These are phyloP conservation scores for Oeneis ivallda DNA, from an alignment of 2,888 invertebrate genomes.

Conservation along the genomic window DNA sequence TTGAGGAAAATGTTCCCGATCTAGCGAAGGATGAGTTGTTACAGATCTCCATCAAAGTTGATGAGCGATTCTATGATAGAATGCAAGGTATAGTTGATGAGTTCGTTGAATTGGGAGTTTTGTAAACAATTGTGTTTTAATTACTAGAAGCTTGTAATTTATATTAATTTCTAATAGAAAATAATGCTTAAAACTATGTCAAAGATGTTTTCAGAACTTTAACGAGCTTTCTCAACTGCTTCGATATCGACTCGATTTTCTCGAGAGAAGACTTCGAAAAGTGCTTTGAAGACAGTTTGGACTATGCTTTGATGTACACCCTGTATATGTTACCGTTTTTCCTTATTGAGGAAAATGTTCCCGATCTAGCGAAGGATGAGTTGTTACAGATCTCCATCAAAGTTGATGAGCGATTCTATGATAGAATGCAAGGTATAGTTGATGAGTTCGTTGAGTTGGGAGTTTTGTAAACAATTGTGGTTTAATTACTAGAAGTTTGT, in stretches of 20 bases:
- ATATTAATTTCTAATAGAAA: no score
- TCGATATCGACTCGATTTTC: constrained; percentile 45
- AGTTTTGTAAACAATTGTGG: constrained; percentile 27
- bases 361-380: constrained; percentile 46
- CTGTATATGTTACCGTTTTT: constrained; percentile 46
- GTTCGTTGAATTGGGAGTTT: constrained; percentile 46
- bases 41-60: constrained; percentile 40
- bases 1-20: constrained; percentile 45
- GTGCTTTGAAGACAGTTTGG: constrained; percentile 45
- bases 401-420: constrained; percentile 42
- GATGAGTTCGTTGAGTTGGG: constrained; percentile 51
- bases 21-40: constrained; percentile 42
- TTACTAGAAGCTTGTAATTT: no score
- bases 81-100: constrained; percentile 49
- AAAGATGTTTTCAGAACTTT: constrained; percentile 42
- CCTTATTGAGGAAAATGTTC: constrained; percentile 43
- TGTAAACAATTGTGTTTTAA: constrained; percentile 24
- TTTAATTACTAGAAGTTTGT: no score
- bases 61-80: constrained; percentile 44
- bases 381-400: constrained; percentile 40
- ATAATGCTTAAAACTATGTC: no score
- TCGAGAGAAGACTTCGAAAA: constrained; percentile 50
- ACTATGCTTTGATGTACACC: constrained; percentile 50
- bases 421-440: constrained; percentile 45
- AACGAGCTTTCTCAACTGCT: constrained; percentile 45